Conservation (phyloP, 2,113 vertebrate genomes). For the Centropus unirufus region DNA sequence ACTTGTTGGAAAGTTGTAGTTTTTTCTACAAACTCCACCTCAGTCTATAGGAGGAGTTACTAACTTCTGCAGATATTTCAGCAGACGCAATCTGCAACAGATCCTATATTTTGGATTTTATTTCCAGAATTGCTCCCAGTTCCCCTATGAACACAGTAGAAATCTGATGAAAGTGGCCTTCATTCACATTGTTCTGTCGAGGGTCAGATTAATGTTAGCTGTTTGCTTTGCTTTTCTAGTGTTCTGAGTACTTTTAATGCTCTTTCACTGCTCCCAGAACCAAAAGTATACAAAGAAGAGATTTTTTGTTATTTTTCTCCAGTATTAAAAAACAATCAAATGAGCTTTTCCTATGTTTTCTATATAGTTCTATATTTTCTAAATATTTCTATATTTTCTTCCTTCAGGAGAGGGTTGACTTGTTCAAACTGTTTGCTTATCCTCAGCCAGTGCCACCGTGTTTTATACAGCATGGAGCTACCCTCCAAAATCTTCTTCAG, state of each 20-base stretch:
- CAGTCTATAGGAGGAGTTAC: not conserved
- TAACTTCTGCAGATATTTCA: constrained; percentile 46
- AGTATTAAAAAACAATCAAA: not conserved
- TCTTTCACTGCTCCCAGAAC: constrained; percentile 25
- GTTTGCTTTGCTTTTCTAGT: not conserved
- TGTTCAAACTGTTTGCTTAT: not conserved
- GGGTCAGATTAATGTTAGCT: constrained; percentile 22
- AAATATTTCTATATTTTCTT: too few species aligned
- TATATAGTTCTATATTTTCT: too few species aligned
- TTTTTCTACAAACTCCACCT: not conserved
- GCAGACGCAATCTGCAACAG: constrained; percentile 13
- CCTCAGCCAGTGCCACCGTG: not conserved
- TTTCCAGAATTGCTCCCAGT: constrained; percentile 56
- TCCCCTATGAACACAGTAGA: constrained; percentile 28
- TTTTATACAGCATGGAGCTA: not conserved
- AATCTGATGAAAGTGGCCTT: constrained; percentile 48
- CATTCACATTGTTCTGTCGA: not conserved
- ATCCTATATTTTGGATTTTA: constrained; percentile 17
- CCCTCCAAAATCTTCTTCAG: not conserved
- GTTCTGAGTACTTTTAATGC: not conserved
- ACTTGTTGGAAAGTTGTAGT: constrained; percentile 25
- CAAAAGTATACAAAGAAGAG: not conserved
- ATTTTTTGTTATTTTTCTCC: not conserved
- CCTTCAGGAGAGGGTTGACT: not conserved
- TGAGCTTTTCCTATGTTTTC: not conserved